phyloP scores from a whole-genome alignment of 2,113 vertebrate species.

The Kryptolebias marmoratus region DNA sequence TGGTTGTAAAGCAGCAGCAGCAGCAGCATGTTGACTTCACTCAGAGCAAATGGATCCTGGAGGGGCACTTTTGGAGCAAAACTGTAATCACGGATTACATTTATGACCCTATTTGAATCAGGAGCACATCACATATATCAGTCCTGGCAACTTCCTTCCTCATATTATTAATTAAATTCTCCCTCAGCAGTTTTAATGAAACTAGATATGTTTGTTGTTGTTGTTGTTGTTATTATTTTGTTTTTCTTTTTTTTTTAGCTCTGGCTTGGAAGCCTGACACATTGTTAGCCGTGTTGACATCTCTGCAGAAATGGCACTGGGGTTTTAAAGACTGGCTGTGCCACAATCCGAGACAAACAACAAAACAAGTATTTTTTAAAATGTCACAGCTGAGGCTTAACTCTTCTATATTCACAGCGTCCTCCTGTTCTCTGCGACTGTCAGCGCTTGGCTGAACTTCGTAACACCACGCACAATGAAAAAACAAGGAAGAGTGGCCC shows the following conservation, averaged over 20 bases:
- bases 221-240: too few relatives aligned
- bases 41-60: slow-evolving; percentile 61
- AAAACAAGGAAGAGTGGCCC: slow-evolving; percentile 48
- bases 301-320: slow-evolving; percentile 36
- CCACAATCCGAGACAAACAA: slow-evolving; percentile 33
- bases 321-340: slow-evolving; percentile 31
- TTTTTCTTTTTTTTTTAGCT: slow-evolving; percentile 15
- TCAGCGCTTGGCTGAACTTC: slow-evolving; percentile 54
- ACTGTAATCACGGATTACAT: slow-evolving; percentile 67
- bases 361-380: slow-evolving; percentile 59
- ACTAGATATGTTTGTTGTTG: slow-evolving; percentile 35
- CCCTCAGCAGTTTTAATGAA: slow-evolving; percentile 41
- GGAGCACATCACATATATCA: slow-evolving; percentile 18
- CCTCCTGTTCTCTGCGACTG: slow-evolving; percentile 35
- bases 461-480: slow-evolving; percentile 28
- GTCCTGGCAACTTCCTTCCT: slow-evolving; percentile 28
- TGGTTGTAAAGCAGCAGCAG: slow-evolving; percentile 42
- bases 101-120: slow-evolving; percentile 50
- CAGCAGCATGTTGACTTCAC: slow-evolving; percentile 52
- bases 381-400: slow-evolving; percentile 62
- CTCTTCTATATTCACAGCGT: slow-evolving; percentile 45
- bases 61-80: slow-evolving; percentile 62
- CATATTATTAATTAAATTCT: slow-evolving; percentile 40
- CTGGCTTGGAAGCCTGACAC: slow-evolving; percentile 13
- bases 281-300: slow-evolving; percentile 43